Conservation (phyloP, 2,888 invertebrate genomes). For the Pristionchus mayeri region DNA sequence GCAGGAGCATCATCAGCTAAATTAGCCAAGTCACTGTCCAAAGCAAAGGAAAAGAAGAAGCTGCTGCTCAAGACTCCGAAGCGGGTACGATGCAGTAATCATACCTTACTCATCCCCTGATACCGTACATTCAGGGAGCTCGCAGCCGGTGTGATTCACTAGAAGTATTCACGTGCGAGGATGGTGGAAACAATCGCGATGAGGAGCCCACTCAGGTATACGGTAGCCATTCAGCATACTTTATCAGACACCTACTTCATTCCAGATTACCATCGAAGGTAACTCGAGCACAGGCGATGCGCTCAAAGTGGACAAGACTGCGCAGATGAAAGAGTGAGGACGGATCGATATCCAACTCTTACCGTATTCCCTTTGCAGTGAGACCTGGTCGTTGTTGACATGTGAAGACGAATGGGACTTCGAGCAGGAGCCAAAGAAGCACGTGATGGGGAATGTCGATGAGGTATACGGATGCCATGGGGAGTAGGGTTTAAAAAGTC, state of each 20-base stretch:
- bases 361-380: background rate
- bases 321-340: background rate
- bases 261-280: background rate
- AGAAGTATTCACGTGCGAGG: constrained; percentile 6
- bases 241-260: too few species aligned
- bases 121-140: background rate
- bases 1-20: background rate
- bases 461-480: background rate
- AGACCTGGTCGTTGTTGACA: background rate
- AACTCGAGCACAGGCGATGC: background rate
- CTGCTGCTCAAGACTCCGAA: background rate
- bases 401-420: background rate
- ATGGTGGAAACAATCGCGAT: background rate
- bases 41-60: background rate
- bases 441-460: background rate
- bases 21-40: background rate
- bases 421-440: background rate
- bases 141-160: background rate
- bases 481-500: background rate
- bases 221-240: background rate
- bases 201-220: constrained; percentile 15
- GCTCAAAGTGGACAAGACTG: background rate
- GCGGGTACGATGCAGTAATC: constrained; percentile 12
- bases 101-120: background rate
- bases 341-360: background rate